These are phyloP conservation scores for Potorous gilbertii DNA, from an alignment of 2,797 vertebrate genomes.

Conservation along the genomic window DNA sequence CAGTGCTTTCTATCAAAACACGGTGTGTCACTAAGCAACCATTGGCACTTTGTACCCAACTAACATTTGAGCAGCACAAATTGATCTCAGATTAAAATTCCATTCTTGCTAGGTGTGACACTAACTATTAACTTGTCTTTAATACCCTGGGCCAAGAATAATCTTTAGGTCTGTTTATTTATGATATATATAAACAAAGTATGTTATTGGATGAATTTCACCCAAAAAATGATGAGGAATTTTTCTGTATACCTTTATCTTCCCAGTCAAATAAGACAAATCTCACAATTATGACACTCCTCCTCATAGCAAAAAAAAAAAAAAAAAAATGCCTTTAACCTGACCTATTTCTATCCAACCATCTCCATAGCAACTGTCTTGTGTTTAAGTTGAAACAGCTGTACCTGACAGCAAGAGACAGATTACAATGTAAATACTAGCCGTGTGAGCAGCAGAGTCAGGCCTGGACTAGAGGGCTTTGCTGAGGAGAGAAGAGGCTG, in stretches of 20 bases:
- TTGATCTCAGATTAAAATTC: background rate
- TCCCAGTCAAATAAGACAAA: conserved; percentile 40
- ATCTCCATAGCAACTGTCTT: conserved; percentile 78
- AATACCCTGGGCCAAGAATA: background rate
- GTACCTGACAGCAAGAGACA: conserved; percentile 58
- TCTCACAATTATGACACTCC: conserved; percentile 36
- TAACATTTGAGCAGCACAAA: background rate
- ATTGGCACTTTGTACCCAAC: background rate
- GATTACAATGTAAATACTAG: conserved; percentile 67
- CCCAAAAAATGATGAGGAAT: background rate
- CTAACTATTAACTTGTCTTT: background rate
- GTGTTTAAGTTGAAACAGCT: conserved; percentile 78
- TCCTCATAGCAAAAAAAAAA: background rate
- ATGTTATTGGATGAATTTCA: background rate
- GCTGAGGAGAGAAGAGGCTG: background rate
- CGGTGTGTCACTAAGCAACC: conserved; percentile 11
- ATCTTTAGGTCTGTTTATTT: background rate
- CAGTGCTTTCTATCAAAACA: background rate
- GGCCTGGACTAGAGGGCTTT: conserved; percentile 20
- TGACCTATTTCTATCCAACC: conserved; percentile 75
- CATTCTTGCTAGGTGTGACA: background rate
- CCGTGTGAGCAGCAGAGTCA: background rate
- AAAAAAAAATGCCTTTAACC: background rate
- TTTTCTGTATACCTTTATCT: conserved; percentile 18
- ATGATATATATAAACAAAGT: background rate